Conservation (phyloP, 2,113 vertebrate species). For the Alaudala cheleensis region DNA sequence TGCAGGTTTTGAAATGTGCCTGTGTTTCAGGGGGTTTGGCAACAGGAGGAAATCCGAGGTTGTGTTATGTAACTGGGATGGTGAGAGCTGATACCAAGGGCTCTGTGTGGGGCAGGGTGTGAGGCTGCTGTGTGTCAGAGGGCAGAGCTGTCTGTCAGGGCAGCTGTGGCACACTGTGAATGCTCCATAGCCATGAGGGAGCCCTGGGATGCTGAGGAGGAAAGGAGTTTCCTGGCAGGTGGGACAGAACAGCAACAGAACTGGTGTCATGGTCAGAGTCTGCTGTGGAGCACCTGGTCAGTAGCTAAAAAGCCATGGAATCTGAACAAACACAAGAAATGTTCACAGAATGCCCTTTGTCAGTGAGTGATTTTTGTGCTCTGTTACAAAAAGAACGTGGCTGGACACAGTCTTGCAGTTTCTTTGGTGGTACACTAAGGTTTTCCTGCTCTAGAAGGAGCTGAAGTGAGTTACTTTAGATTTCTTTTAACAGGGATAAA, state of each 20-base stretch:
- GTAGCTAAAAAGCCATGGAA: neutral
- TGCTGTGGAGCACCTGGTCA: neutral
- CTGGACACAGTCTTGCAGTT: neutral
- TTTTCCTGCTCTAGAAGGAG: neutral
- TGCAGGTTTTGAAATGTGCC: neutral
- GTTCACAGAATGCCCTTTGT: neutral
- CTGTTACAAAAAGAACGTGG: neutral
- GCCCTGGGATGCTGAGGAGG: neutral
- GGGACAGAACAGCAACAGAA: neutral
- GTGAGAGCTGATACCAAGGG: neutral
- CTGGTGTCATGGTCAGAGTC: neutral
- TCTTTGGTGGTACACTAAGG: neutral
- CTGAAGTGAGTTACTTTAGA: neutral
- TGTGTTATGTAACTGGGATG: neutral
- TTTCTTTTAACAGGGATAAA: neutral
- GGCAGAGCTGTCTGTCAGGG: neutral
- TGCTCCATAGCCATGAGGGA: fast-evolving
- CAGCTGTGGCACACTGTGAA: neutral
- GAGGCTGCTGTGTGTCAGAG: neutral
- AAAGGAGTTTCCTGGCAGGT: neutral
- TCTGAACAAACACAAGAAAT: neutral
- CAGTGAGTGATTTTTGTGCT: neutral
- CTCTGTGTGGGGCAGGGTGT: neutral
- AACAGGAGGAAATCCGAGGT: neutral
- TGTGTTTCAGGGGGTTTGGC: neutral